Percentiles rank a stretch among this genome's conserved stretches.
phyloP scores from a whole-genome alignment of 64 coral and sea anemone genomes.

The Pocillopora damicornis region DNA sequence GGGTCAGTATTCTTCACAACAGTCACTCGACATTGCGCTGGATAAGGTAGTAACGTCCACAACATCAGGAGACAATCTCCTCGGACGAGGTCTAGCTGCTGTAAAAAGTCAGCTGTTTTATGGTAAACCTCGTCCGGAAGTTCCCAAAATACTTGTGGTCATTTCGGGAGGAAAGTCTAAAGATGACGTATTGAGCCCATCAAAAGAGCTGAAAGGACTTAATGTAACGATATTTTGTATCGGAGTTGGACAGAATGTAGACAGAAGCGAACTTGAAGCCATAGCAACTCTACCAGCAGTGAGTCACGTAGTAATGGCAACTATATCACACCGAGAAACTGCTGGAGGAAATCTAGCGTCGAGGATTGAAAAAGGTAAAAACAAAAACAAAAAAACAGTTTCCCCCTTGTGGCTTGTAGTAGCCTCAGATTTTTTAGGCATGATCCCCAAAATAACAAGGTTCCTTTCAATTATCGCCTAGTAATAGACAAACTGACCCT shows the following conservation, averaged over 20 bases:
- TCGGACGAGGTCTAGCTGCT: constrained; percentile 41
- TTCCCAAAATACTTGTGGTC: constrained; percentile 61
- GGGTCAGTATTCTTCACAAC: constrained; percentile 45
- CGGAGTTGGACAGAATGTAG: constrained; percentile 41
- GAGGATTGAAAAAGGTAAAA: constrained; percentile 61
- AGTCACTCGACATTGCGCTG: constrained; percentile 20
- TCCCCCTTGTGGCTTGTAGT: background rate
- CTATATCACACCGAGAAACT: constrained; percentile 55
- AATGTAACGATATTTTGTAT: constrained; percentile 77
- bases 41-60: constrained; percentile 8
- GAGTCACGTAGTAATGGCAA: constrained; percentile 41
- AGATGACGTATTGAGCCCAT: constrained; percentile 52
- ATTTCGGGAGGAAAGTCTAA: constrained; percentile 54
- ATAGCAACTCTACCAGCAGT: constrained; percentile 35
- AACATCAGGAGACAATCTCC: constrained; percentile 19
- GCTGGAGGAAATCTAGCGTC: constrained; percentile 49
- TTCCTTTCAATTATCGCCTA: no score
- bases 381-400: no score
- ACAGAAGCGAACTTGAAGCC: constrained; percentile 32
- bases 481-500: no score
- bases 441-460: no score
- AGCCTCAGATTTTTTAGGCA: background rate
- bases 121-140: constrained; percentile 49
- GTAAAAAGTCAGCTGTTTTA: constrained; percentile 48
- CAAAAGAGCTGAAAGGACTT: constrained; percentile 37